Conservation (phyloP, 2,888 invertebrate species). For the Diaperis boleti region DNA sequence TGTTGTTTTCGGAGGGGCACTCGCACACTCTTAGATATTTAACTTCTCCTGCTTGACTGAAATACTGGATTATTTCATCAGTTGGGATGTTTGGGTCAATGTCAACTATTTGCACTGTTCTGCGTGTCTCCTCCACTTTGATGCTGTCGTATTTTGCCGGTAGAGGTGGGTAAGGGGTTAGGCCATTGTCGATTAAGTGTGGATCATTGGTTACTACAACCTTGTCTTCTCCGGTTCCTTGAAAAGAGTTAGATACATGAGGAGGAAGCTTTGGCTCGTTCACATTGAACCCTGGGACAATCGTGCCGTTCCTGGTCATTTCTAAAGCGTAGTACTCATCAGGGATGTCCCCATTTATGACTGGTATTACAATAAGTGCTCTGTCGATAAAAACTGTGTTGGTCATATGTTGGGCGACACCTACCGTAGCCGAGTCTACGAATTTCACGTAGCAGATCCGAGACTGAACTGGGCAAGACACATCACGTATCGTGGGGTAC, state of each 20-base stretch:
- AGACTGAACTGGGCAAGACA: conserved; percentile 90
- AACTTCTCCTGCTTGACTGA: conserved; percentile 90
- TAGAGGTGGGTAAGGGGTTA: conserved; percentile 92
- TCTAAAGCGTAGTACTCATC: conserved; percentile 95
- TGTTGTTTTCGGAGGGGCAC: conserved; percentile 80
- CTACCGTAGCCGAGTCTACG: conserved; percentile 87
- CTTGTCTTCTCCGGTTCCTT: conserved; percentile 82
- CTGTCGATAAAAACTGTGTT: conserved; percentile 99
- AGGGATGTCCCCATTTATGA: conserved; percentile 90
- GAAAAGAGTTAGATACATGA: conserved; percentile 89
- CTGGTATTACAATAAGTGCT: conserved; percentile 94
- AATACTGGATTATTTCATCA: conserved; percentile 89
- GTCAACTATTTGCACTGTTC: conserved; percentile 90
- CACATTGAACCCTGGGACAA: conserved; percentile 87
- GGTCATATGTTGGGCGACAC: conserved; percentile 97
- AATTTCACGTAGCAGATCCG: conserved; percentile 98
- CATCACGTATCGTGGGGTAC: conserved; percentile 93
- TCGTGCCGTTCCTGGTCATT: conserved; percentile 89
- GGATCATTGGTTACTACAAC: conserved; percentile 93
- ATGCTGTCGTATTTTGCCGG: conserved; percentile 89
- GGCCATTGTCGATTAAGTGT: conserved; percentile 80
- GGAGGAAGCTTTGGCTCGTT: conserved; percentile 90
- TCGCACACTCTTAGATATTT: conserved; percentile 94
- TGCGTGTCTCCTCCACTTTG: conserved; percentile 94
- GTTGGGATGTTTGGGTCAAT: conserved; percentile 76